Evolutionary conservation across 2,797 vertebrate species (phyloP).

Genomic region (Sandelia bainsii): DNA sequence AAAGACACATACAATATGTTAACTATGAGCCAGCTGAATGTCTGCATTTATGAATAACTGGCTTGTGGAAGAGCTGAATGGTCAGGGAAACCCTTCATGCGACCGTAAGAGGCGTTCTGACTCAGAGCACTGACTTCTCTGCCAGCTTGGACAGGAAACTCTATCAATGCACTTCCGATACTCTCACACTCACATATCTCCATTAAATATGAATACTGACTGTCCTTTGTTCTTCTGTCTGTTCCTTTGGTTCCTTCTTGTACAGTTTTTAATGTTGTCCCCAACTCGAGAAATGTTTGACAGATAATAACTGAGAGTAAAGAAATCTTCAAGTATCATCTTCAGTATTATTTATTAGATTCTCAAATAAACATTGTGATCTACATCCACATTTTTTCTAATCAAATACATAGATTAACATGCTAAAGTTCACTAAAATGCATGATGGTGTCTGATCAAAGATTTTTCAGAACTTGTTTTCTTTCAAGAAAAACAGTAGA

Average conservation of each 20-base stretch:
- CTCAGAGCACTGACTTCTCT: conserved; percentile 21
- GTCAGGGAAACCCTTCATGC: conserved; percentile 35
- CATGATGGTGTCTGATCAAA: too few species aligned
- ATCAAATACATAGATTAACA: neutral
- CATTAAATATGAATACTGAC: conserved; percentile 24
- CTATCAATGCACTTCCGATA: conserved; percentile 14
- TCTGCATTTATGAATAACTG: neutral
- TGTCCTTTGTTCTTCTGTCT: conserved; percentile 11
- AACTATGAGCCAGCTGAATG: neutral
- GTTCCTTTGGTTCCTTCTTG: neutral
- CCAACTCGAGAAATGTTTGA: neutral
- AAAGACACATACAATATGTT: neutral
- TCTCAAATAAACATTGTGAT: neutral
- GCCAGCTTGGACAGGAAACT: conserved; percentile 49
- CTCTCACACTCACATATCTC: conserved; percentile 5
- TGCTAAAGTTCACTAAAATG: neutral
- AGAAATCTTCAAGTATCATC: too few species aligned
- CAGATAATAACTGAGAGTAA: neutral
- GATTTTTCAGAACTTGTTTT: too few species aligned
- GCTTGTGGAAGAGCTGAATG: conserved; percentile 41
- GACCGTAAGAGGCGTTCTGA: conserved; percentile 36
- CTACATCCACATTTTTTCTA: too few species aligned
- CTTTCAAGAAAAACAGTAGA: too few species aligned
- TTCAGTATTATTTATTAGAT: neutral
- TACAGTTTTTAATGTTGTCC: neutral